Percentiles rank a stretch among this genome's conserved stretches.
These are phyloP conservation scores for human DNA, from an alignment of 2,113 vertebrate species.

Conservation along the genomic window DNA sequence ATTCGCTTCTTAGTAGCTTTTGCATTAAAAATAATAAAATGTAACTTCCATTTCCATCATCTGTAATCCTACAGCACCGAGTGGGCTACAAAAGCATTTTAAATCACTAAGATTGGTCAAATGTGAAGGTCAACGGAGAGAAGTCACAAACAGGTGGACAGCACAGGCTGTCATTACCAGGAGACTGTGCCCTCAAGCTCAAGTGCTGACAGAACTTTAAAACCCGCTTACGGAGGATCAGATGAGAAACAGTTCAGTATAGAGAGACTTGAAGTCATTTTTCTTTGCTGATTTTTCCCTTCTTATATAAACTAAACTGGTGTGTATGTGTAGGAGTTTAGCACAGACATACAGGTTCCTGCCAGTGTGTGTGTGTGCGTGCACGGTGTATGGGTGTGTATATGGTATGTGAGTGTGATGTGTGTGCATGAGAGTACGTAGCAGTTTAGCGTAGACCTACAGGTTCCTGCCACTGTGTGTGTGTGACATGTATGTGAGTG, in stretches of 20 bases:
- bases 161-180: neutral
- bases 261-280: neutral
- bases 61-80: neutral
- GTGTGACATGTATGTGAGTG: neutral
- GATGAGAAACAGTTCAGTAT: neutral
- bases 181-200: neutral
- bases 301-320: neutral
- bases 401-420: too few species aligned
- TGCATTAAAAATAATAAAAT: conserved; percentile 48
- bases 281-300: neutral
- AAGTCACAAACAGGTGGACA: neutral
- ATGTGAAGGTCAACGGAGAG: conserved; percentile 9
- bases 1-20: conserved; percentile 56
- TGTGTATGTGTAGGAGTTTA: neutral
- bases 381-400: neutral
- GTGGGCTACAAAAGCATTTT: neutral
- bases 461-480: neutral
- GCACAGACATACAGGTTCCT: neutral
- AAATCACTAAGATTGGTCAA: conserved; percentile 9
- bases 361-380: neutral
- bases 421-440: neutral
- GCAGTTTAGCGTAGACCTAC: neutral
- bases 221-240: neutral
- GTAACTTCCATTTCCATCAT: conserved; percentile 48
- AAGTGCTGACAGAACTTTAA: neutral